Evolutionary conservation across 2,113 vertebrate species (phyloP).

Genomic region (Chelonoidis abingdonii): DNA sequence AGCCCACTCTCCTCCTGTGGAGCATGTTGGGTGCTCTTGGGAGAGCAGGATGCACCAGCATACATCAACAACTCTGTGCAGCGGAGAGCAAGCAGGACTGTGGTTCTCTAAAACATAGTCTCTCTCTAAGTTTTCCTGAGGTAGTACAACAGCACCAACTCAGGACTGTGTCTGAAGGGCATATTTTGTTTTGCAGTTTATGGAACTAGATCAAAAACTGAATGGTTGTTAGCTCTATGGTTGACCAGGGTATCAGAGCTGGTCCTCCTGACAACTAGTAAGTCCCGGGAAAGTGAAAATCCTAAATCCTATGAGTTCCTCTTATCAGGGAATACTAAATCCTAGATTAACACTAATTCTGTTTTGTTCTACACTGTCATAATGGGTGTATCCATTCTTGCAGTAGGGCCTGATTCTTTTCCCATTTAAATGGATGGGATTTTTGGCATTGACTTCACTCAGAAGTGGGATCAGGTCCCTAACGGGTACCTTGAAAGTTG

Average conservation of each 20-base stretch:
- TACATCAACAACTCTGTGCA: too few relatives aligned
- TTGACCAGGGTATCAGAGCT: neutral
- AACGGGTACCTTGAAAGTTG: neutral
- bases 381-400: neutral
- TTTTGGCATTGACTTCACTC: neutral
- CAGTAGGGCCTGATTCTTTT: neutral
- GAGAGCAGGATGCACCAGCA: rapidly evolving
- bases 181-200: neutral
- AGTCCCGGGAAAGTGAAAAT: neutral
- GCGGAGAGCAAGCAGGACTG: rapidly evolving
- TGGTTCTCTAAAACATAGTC: neutral
- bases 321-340: neutral
- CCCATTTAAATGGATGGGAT: too few relatives aligned
- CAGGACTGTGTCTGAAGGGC: rapidly evolving
- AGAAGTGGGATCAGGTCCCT: rapidly evolving
- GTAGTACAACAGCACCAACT: rapidly evolving
- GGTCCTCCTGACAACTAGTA: neutral
- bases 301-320: neutral
- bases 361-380: neutral
- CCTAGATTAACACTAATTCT: neutral
- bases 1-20: neutral
- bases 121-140: neutral
- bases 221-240: neutral
- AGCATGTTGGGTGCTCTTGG: neutral
- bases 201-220: neutral